Conservation (phyloP, 1,140 invertebrate species). For the Pseudomyrmex dendroicus region DNA sequence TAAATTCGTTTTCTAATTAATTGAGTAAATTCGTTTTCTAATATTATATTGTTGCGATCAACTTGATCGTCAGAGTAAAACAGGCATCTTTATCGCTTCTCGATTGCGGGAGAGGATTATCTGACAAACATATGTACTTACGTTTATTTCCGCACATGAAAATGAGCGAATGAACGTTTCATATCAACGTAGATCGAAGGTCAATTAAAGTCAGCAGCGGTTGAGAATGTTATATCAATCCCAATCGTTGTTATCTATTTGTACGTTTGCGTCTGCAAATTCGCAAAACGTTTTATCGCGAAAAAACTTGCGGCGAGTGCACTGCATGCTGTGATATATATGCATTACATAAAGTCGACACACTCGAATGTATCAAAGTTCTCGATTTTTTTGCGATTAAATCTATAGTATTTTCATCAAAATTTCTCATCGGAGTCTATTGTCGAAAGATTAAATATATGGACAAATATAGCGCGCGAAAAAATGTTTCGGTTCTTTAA, state of each 20-base stretch:
- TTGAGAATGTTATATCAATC: slow-evolving; percentile 3
- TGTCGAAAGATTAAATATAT: no score
- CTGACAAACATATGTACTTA: not conserved
- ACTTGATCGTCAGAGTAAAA: not conserved
- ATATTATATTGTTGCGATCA: not conserved
- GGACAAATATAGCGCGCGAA: no score
- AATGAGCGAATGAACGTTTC: not conserved
- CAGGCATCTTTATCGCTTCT: no score
- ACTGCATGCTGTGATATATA: no score
- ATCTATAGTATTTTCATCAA: no score
- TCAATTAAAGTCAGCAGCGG: not conserved
- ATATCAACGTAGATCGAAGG: not conserved
- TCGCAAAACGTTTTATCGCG: not conserved
- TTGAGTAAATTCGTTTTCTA: not conserved
- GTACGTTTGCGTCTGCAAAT: not conserved
- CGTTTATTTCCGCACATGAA: not conserved
- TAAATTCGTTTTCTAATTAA: not conserved
- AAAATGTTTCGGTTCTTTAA: no score
- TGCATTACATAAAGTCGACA: no score
- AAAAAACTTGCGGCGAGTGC: not conserved
- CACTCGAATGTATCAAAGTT: no score
- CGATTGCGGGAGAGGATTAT: not conserved
- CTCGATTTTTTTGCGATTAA: no score
- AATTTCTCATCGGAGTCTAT: no score
- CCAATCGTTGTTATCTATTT: not conserved